Evolutionary conservation across 2,888 invertebrate genomes (phyloP), one percentile per base, ranked within the genome.

Genomic region (Calameuta pallipes): DNA sequence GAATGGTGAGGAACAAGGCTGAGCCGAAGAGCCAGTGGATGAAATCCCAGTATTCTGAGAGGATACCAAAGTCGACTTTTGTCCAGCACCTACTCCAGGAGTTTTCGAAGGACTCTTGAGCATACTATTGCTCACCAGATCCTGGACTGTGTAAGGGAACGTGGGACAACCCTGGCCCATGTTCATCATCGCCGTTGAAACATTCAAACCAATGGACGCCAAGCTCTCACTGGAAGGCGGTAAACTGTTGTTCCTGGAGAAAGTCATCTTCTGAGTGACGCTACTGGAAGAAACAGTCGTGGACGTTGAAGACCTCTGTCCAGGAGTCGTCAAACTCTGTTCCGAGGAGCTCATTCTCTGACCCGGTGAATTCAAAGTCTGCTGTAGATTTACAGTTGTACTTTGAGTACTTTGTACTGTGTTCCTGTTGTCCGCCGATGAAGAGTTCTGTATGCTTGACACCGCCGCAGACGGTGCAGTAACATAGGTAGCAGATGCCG

Each of bases 131-230:
- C 82, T 86, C 12, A 87, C 87, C 23, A 87, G 76, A 78, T 88
- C 86, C 37, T 88, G 88, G 23, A 88, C 85, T 2, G 85, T 85
- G 37, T 87, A 87, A 0, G 89, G 85, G 80, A 87, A 87, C 4
- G 82, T 83, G 12, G 86, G 73, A 4, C n/a, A 77, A 1, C 76
- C 34, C 31, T 76, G 76, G 15, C 37, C 33, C n/a, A 12, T 11
- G 6, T 41, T 82, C 36, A 84, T 78, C 76, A 85, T 83, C 30
- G 88, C 82, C 1, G 88, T 85, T 6, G 88, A 85, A n/a, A 87
- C 85, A 56, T 86, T 87, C 23, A 86, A 78, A 13, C 86, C 86
- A 35, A 86, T 86, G 23, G 87, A 86, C 1, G 84, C 84, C 69
- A 86, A 73, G 11, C 79, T 85, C 56, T 88, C 86, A 41, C 80